Percentiles rank a stretch among this genome's conserved stretches.
Conservation (phyloP, 1,140 invertebrate species). For the Trialeurodes vaporariorum region DNA sequence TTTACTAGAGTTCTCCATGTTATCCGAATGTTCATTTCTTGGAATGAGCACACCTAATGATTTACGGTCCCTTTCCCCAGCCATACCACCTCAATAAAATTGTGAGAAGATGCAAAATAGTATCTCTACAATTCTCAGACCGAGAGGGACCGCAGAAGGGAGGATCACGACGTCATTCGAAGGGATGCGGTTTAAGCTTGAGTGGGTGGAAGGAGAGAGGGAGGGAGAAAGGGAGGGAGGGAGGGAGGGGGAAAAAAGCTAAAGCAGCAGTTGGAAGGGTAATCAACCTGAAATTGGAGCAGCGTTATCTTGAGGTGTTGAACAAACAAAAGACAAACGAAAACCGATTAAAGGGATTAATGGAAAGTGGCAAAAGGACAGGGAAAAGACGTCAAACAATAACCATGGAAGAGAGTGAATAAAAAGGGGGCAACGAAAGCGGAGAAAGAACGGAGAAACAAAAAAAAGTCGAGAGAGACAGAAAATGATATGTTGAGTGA, state of each 20-base stretch:
- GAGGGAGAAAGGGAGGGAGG: not conserved
- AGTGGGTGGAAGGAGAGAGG: not conserved
- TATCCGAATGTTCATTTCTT: too few relatives aligned
- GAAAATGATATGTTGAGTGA: too few relatives aligned
- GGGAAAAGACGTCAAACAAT: too few relatives aligned
- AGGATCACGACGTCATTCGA: not conserved
- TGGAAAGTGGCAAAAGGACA: not conserved
- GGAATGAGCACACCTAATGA: too few relatives aligned
- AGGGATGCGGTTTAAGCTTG: too few relatives aligned
- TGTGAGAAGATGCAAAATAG: too few relatives aligned
- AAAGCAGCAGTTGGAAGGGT: not conserved
- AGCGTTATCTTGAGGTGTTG: not conserved
- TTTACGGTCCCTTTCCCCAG: too few relatives aligned
- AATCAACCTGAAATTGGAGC: not conserved
- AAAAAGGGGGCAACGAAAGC: not conserved
- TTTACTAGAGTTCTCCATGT: too few relatives aligned
- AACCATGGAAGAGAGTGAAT: too few relatives aligned
- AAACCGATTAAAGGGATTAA: not conserved
- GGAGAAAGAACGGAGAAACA: not conserved
- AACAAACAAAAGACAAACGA: not conserved
- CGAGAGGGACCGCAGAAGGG: not conserved
- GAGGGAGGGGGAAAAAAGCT: not conserved
- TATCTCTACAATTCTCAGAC: too few relatives aligned
- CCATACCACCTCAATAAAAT: too few relatives aligned
- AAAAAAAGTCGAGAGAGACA: too few relatives aligned